phyloP scores from a whole-genome alignment of 1,140 invertebrate species.

The Anastatus disparis region DNA sequence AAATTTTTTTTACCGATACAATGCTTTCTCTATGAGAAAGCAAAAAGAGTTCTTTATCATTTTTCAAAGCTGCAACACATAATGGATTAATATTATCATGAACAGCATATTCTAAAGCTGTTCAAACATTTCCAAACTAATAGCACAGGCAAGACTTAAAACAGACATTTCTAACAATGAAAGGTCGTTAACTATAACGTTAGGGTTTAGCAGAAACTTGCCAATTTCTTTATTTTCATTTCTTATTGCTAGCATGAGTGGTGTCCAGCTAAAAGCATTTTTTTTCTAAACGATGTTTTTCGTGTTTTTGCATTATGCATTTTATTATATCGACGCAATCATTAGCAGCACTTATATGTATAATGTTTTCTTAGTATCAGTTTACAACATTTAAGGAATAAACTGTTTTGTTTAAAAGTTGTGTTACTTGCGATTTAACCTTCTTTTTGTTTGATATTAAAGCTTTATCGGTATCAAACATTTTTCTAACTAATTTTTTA shows the following conservation, averaged over 20 bases:
- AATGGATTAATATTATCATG: conserved; percentile 59
- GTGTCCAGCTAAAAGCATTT: conserved; percentile 69
- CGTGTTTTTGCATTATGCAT: conserved; percentile 51
- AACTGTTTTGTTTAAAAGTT: conserved; percentile 44
- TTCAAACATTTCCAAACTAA: conserved; percentile 56
- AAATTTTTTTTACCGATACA: no score
- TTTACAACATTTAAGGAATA: conserved; percentile 58
- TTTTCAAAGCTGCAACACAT: conserved; percentile 60
- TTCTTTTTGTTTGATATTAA: conserved; percentile 12
- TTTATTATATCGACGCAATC: conserved; percentile 50
- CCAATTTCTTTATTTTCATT: conserved; percentile 62
- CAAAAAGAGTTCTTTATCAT: conserved; percentile 56
- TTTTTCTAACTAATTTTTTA: no score
- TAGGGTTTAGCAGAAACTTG: conserved; percentile 58
- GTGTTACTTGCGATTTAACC: conserved; percentile 21
- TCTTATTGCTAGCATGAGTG: conserved; percentile 67
- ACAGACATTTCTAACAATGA: conserved; percentile 63
- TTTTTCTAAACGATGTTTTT: conserved; percentile 48
- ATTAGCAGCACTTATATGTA: conserved; percentile 59
- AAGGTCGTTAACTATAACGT: conserved; percentile 58
- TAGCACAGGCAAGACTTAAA: conserved; percentile 55
- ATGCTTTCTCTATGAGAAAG: no score
- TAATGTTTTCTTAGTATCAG: conserved; percentile 57
- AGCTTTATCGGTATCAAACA: no score
- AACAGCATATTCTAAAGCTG: conserved; percentile 51